Conservation (phyloP, 2,113 vertebrate species). For the Balaeniceps rex region DNA sequence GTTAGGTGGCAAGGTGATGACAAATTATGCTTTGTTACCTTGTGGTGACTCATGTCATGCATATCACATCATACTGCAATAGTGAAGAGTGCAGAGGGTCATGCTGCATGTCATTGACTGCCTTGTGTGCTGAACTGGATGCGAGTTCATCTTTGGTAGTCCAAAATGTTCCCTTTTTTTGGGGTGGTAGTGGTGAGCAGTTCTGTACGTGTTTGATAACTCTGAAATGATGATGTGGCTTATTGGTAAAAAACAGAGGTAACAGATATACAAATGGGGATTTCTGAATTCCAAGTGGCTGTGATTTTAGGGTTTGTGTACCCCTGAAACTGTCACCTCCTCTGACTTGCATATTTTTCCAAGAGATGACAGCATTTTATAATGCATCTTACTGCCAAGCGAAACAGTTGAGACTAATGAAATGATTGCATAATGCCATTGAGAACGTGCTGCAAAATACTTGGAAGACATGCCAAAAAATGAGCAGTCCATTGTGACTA, state of each 20-base stretch:
- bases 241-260: not conserved
- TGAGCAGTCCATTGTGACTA: conserved; percentile 16
- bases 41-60: not conserved
- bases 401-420: conserved; percentile 19
- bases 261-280: not conserved
- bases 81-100: not conserved
- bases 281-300: not conserved
- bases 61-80: rapidly evolving
- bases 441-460: conserved; percentile 10
- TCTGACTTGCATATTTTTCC: not conserved
- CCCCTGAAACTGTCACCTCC: not conserved
- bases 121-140: not conserved
- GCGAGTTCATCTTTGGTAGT: not conserved
- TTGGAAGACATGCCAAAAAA: not conserved
- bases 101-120: not conserved
- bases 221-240: not conserved
- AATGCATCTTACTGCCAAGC: conserved; percentile 4
- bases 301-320: not conserved
- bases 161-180: not conserved
- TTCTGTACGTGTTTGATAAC: not conserved
- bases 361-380: conserved; percentile 10
- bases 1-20: not conserved
- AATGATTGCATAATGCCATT: conserved; percentile 23
- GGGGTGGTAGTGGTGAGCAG: not conserved
- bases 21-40: not conserved